Conservation (phyloP, 2,888 invertebrate species). For the Sussaba pulchella region DNA sequence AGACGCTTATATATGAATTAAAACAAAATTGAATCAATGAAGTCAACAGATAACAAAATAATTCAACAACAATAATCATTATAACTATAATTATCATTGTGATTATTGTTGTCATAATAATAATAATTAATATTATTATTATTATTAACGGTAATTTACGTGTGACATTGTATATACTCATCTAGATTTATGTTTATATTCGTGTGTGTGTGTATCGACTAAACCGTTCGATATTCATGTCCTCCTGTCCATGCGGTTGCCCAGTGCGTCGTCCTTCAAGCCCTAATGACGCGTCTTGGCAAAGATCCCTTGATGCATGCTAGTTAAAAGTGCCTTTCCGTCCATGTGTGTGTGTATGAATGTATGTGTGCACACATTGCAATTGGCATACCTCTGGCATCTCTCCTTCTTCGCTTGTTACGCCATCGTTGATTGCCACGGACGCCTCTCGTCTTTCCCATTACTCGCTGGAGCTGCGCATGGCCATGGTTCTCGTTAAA, state of each 20-base stretch:
- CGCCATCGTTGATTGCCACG: constrained; percentile 68
- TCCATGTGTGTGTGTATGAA: no score
- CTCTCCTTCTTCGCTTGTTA: constrained; percentile 25
- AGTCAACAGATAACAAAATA: no score
- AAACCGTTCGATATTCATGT: not conserved
- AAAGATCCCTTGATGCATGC: constrained; percentile 31
- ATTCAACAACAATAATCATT: no score
- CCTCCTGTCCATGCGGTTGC: constrained; percentile 2
- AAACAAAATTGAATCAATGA: no score
- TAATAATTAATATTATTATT: no score
- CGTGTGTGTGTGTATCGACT: constrained; percentile 1
- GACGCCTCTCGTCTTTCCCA: constrained; percentile 59
- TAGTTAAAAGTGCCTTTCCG: constrained; percentile 13
- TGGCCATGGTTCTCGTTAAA: constrained; percentile 69
- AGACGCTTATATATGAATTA: no score
- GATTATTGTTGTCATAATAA: no score
- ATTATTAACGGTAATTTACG: no score
- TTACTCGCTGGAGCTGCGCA: constrained; percentile 58
- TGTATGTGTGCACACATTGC: constrained; percentile 1
- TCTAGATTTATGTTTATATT: no score
- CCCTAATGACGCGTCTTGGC: constrained; percentile 37
- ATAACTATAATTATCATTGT: no score
- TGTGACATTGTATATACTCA: no score
- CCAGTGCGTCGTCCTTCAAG: constrained; percentile 40
- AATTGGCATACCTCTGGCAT: not conserved